Conservation (phyloP, 2,113 vertebrate genomes). For the Shinisaurus crocodilurus region DNA sequence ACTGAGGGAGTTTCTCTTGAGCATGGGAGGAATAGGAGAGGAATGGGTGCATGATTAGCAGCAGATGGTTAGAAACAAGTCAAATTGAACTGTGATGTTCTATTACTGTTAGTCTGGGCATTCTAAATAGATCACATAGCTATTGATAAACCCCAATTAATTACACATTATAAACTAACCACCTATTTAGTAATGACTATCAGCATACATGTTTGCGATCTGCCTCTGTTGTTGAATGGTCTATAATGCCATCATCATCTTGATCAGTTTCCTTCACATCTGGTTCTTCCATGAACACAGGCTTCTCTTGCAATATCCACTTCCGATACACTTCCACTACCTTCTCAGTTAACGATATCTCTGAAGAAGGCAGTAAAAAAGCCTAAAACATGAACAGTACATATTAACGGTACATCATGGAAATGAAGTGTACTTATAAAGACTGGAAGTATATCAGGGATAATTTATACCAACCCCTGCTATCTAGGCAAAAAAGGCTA, state of each 20-base stretch:
- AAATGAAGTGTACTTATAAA: background rate
- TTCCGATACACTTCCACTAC: slow-evolving; percentile 96
- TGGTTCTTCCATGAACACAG: slow-evolving; percentile 94
- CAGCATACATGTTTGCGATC: slow-evolving; percentile 81
- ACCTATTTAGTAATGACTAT: slow-evolving; percentile 17
- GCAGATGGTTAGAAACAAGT: background rate
- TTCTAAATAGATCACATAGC: background rate
- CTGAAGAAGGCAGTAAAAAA: slow-evolving; percentile 93
- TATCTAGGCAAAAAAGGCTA: background rate
- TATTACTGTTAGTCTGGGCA: background rate
- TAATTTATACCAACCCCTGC: background rate
- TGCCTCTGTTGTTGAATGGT: slow-evolving; percentile 73
- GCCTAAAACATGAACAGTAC: slow-evolving; percentile 79
- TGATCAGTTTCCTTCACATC: slow-evolving; percentile 79
- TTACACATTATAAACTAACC: accelerated
- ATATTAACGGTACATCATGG: background rate
- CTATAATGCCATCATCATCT: slow-evolving; percentile 74
- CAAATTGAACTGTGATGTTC: background rate
- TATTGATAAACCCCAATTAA: background rate
- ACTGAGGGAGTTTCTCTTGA: background rate
- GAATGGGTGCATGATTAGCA: background rate
- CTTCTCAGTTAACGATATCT: slow-evolving; percentile 90
- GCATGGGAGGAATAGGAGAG: too few relatives aligned
- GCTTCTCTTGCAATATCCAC: slow-evolving; percentile 94
- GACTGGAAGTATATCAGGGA: background rate